Percentiles rank a stretch among this genome's conserved stretches.
phyloP scores from a whole-genome alignment of 2,888 invertebrate species.

The Tenodera sinensis region DNA sequence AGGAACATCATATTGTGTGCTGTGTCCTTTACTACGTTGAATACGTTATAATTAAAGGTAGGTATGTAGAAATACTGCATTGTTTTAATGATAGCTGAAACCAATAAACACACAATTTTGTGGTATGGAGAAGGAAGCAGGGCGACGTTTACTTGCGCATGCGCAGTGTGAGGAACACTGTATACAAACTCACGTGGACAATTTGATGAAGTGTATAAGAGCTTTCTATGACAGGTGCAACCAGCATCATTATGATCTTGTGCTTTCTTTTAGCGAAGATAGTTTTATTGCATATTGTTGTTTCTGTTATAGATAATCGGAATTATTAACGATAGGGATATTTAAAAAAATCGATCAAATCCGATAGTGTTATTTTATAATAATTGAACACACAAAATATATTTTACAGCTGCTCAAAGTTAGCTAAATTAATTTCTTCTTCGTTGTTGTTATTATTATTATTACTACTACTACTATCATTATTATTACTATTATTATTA shows the following conservation, averaged over 20 bases:
- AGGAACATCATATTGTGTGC: background rate
- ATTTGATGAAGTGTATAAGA: background rate
- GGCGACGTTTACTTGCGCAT: constrained; percentile 28
- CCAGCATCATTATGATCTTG: background rate
- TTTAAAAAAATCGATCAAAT: background rate
- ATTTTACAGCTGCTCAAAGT: background rate
- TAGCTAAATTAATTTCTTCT: too few species aligned
- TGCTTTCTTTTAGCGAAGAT: background rate
- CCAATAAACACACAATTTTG: constrained; percentile 16
- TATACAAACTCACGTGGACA: constrained; percentile 35
- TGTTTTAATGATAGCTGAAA: background rate
- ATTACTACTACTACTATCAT: too few species aligned
- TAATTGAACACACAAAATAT: background rate
- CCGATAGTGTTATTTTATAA: background rate
- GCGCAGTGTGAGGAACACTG: constrained; percentile 26
- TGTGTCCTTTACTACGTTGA: background rate
- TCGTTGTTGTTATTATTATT: too few species aligned
- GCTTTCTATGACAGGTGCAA: background rate
- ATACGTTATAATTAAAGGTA: background rate
- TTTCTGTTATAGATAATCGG: too few species aligned
- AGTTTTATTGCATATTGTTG: background rate
- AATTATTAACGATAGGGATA: background rate
- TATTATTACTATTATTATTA: too few species aligned
- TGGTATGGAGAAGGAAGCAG: constrained; percentile 13
- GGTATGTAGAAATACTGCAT: background rate